Percentiles rank a stretch among this genome's conserved stretches.
These are phyloP conservation scores for Bubo scandiacus DNA, from an alignment of 2,113 vertebrate species.

Conservation along the genomic window DNA sequence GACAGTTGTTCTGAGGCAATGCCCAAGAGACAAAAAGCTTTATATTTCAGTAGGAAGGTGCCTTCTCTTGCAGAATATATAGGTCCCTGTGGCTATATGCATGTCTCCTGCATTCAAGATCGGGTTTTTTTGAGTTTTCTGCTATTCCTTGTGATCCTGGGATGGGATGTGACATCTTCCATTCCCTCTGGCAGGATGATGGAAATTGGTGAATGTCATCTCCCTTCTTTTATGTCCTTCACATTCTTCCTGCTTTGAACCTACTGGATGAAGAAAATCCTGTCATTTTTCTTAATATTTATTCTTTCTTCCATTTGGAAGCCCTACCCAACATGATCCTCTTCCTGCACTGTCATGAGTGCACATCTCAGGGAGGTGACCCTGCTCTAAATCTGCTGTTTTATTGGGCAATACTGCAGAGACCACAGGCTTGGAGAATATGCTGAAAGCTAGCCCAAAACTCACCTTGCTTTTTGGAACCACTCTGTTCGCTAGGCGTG, in stretches of 20 bases:
- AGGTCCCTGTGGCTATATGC: neutral
- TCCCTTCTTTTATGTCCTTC: neutral
- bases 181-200: neutral
- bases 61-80: neutral
- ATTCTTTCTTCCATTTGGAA: neutral
- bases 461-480: neutral
- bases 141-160: neutral
- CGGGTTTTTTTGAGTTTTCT: neutral
- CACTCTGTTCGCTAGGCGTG: neutral
- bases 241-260: neutral
- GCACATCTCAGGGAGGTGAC: neutral
- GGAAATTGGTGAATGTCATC: neutral
- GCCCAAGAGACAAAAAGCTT: neutral
- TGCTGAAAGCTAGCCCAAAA: neutral
- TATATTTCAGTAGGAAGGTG: neutral
- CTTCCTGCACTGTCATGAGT: neutral
- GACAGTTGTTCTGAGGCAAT: neutral
- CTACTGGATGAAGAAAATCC: neutral
- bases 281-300: neutral
- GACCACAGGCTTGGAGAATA: neutral
- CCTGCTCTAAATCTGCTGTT: neutral
- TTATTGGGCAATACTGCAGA: neutral
- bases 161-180: neutral
- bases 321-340: accelerated
- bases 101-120: neutral